These are phyloP conservation scores for Glaucomys volans DNA, from an alignment of 2,113 vertebrate genomes.

Conservation along the genomic window DNA sequence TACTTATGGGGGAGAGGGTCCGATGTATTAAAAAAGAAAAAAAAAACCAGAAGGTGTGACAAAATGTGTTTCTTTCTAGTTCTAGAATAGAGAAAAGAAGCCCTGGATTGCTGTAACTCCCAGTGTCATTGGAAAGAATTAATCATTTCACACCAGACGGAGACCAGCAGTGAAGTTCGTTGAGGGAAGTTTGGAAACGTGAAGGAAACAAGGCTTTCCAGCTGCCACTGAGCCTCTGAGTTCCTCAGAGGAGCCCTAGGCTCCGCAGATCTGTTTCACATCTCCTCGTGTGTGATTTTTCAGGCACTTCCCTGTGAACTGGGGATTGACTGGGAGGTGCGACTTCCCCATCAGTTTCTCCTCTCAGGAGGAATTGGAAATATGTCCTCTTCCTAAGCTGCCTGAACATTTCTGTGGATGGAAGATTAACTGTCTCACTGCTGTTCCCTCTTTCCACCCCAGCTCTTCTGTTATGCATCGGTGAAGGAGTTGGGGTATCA, in stretches of 20 bases:
- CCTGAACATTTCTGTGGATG: neutral
- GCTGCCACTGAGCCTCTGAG: constrained; percentile 71
- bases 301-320: constrained; percentile 72
- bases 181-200: constrained; percentile 70
- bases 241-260: constrained; percentile 75
- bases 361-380: constrained; percentile 78
- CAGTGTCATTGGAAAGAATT: constrained; percentile 60
- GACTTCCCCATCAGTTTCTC: constrained; percentile 72
- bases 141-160: constrained; percentile 79
- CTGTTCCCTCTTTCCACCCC: neutral
- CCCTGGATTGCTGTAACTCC: neutral
- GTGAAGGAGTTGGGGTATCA: rapidly evolving
- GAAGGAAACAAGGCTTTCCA: constrained; percentile 77
- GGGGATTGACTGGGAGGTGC: constrained; percentile 61
- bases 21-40: neutral
- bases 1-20: neutral
- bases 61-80: constrained; percentile 46
- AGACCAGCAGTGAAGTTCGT: constrained; percentile 55
- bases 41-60: neutral
- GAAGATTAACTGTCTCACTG: constrained; percentile 71
- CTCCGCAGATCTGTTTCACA: constrained; percentile 44
- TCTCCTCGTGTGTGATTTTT: constrained; percentile 69
- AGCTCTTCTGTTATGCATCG: neutral
- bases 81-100: neutral
- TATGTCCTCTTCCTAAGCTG: constrained; percentile 62